Evolutionary conservation across 2,888 invertebrate genomes (phyloP).

Genomic region (Plemyria rubiginata): DNA sequence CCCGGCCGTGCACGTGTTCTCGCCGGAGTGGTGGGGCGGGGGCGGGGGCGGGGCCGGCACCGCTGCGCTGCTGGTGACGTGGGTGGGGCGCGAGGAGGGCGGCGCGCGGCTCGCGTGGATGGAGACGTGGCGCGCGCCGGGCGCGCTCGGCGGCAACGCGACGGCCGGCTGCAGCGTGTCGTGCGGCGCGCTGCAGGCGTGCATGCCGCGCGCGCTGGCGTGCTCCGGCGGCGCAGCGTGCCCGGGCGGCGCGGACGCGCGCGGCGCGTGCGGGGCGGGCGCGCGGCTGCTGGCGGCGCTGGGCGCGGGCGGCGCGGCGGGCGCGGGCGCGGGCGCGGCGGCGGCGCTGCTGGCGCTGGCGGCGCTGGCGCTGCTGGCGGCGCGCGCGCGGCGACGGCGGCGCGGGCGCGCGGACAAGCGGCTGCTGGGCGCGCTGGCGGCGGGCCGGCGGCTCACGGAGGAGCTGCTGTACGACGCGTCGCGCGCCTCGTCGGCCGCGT

Average conservation of each 20-base stretch:
- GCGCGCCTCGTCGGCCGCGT: slow-evolving; percentile 81
- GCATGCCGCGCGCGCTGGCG: slow-evolving; percentile 90
- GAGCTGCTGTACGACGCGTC: slow-evolving; percentile 88
- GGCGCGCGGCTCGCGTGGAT: slow-evolving; percentile 91
- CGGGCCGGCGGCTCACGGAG: slow-evolving; percentile 87
- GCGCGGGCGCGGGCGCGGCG: slow-evolving; percentile 72
- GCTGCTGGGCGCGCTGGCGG: slow-evolving; percentile 85
- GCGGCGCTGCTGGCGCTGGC: slow-evolving; percentile 76
- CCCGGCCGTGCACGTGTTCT: slow-evolving; percentile 90
- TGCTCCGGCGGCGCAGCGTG: slow-evolving; percentile 87
- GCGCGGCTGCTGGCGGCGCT: slow-evolving; percentile 75
- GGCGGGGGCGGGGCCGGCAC: slow-evolving; percentile 65
- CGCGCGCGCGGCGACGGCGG: slow-evolving; percentile 78
- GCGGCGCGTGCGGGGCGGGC: slow-evolving; percentile 86
- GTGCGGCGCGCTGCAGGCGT: slow-evolving; percentile 91
- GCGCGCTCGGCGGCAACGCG: slow-evolving; percentile 52
- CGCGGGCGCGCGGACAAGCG: slow-evolving; percentile 83
- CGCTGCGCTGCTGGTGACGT: slow-evolving; percentile 90
- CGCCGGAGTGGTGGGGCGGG: slow-evolving; percentile 88
- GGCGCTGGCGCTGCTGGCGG: slow-evolving; percentile 80
- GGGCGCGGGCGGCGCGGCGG: slow-evolving; percentile 88
- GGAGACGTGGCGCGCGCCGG: slow-evolving; percentile 61
- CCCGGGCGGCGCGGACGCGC: slow-evolving; percentile 78
- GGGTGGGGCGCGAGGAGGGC: slow-evolving; percentile 93
- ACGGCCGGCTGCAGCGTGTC: slow-evolving; percentile 60